phyloP scores from a whole-genome alignment of 1,140 invertebrate species.

The Olivierus martensii region DNA sequence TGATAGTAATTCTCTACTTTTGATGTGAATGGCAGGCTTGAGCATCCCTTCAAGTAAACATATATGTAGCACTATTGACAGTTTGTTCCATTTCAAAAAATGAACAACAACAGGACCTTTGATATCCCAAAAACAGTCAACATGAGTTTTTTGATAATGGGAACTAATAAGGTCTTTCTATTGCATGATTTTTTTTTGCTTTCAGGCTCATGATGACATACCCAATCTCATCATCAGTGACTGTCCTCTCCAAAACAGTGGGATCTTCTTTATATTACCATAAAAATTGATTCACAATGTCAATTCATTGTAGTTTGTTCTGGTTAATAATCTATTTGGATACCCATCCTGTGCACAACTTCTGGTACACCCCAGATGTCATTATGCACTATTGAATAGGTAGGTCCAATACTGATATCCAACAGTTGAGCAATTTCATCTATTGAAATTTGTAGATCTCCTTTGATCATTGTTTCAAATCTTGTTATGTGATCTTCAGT shows the following conservation, averaged over 20 bases:
- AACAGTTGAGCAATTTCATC: neutral
- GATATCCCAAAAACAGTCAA: neutral
- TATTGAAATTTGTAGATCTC: neutral
- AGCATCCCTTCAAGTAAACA: neutral
- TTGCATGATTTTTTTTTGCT: neutral
- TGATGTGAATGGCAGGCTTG: neutral
- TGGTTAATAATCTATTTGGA: neutral
- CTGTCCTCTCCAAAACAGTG: neutral
- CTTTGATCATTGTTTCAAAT: neutral
- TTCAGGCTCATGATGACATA: neutral
- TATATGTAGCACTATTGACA: neutral
- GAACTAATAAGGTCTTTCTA: neutral
- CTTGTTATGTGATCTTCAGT: neutral
- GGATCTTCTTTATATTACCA: neutral
- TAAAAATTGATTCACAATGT: neutral
- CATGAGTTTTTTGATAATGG: neutral
- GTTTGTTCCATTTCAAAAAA: neutral
- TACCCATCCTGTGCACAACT: neutral
- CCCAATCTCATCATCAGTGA: neutral
- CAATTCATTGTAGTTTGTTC: neutral
- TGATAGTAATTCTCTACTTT: neutral
- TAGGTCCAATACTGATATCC: neutral
- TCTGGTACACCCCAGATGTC: neutral
- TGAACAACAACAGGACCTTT: neutral
- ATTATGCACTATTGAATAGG: neutral